phyloP scores from a whole-genome alignment of 2,888 invertebrate genomes.

The Pyrgus malvae region DNA sequence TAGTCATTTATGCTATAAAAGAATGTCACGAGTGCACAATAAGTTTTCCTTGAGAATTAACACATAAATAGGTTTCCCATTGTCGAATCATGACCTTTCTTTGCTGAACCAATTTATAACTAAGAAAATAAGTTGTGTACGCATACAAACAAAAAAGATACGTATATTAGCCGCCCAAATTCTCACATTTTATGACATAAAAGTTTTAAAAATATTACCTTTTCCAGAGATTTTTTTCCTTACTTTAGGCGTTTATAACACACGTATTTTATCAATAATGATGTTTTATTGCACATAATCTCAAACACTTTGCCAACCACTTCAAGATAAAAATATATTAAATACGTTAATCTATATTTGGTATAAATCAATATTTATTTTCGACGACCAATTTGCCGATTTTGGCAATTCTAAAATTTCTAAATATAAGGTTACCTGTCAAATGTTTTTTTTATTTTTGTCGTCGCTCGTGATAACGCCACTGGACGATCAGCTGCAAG shows the following conservation, averaged over 20 bases:
- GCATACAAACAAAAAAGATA: too few relatives aligned
- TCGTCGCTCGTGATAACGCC: slow-evolving; percentile 31
- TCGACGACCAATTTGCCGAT: too few relatives aligned
- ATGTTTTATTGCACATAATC: slow-evolving; percentile 47
- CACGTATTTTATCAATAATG: slow-evolving; percentile 34
- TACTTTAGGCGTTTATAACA: slow-evolving; percentile 2
- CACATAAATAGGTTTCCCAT: slow-evolving; percentile 14
- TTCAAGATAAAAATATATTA: slow-evolving; percentile 7
- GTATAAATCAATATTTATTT: slow-evolving; percentile 48
- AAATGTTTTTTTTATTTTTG: slow-evolving; percentile 43
- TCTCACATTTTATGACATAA: not conserved
- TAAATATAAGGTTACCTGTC: slow-evolving; percentile 58
- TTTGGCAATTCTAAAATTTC: slow-evolving; percentile 22
- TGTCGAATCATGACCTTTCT: slow-evolving; percentile 3
- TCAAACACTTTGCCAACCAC: slow-evolving; percentile 34
- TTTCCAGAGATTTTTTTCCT: not conserved
- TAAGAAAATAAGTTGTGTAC: not conserved
- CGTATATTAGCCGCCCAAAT: too few relatives aligned
- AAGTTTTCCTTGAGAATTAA: slow-evolving; percentile 19
- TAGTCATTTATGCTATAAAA: not conserved
- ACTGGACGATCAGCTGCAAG: slow-evolving; percentile 35
- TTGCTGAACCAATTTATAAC: not conserved
- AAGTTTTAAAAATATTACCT: slow-evolving; percentile 7
- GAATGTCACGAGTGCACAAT: slow-evolving; percentile 7
- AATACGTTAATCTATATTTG: slow-evolving; percentile 5